Conservation (phyloP, 2,888 invertebrate genomes). For the Eupithecia centaureata region DNA sequence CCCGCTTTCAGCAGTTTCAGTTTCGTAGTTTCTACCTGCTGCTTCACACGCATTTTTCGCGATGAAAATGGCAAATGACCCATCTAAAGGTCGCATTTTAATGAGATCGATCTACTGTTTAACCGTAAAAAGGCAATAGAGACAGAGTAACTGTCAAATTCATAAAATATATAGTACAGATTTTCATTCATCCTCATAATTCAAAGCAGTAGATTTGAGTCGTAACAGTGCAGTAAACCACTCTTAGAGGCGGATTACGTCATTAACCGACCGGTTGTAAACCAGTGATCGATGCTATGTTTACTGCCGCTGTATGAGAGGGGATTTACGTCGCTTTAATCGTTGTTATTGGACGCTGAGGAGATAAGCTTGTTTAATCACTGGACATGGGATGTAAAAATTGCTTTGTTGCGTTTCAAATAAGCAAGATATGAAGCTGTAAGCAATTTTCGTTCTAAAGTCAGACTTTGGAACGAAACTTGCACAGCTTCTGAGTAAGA, state of each 20-base stretch:
- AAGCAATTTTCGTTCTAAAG: neutral
- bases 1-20: too few species aligned
- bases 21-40: neutral
- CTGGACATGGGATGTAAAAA: conserved; percentile 6
- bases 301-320: conserved; percentile 61
- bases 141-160: neutral
- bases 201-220: conserved; percentile 56
- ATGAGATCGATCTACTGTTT: neutral
- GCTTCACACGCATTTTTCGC: neutral
- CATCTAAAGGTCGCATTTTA: neutral
- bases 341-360: conserved; percentile 21
- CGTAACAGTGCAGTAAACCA: conserved; percentile 72
- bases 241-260: conserved; percentile 77
- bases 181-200: conserved; percentile 36
- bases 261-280: conserved; percentile 76
- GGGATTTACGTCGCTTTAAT: conserved; percentile 33
- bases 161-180: neutral
- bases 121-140: neutral
- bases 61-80: neutral
- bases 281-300: conserved; percentile 75
- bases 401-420: neutral
- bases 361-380: conserved; percentile 22
- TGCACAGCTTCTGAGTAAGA: too few species aligned
- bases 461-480: neutral
- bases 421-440: neutral